Evolutionary conservation across 2,797 vertebrate genomes (phyloP), one percentile per base, ranked within the genome.

Genomic region (Naso thynnoides): DNA sequence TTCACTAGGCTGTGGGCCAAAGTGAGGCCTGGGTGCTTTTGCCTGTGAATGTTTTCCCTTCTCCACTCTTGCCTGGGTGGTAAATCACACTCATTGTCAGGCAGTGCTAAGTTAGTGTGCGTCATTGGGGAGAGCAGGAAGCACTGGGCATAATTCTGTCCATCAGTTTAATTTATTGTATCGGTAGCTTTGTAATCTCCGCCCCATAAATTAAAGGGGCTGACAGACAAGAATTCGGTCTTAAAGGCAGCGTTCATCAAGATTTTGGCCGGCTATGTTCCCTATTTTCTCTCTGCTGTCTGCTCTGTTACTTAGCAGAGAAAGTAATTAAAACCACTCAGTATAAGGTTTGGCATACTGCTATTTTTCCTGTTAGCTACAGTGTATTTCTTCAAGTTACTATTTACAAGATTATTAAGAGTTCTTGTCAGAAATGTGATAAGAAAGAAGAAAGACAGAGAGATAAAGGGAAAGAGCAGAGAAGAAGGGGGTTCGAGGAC

Each of bases 61-160:
- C 89, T 87, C 84, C 78, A 83, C 88, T 90, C 84, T 82, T 72
- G 86, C 71, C 78, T 36, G 55, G 74, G 90, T 86, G 89, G 82
- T 99, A 98, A 98, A 99, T 98, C 97, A 98, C 94, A 91, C 94
- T 95, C 93, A 94, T 96, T 98, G 97, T 98, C 97, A 97, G 93
- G 90, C 95, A 89, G 95, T 92, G 81, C 96, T 96, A 96, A 96
- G 95, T 97, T 94, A 93, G 96, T 97, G 95, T 97, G 97, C 96
- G 97, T 99, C 97, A 98, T 89, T 93, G 95, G 96, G 96, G 96
- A 96, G 94, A 90, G 96, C 96, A 98, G 97, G 97, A 98, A 98
- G 96, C 96, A 86, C 94, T 93, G 95, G 96, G 95, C 96, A 97
- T 98, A 98, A 98, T 97, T 98, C 97, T 98, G 97, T 97, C 97